Evolutionary conservation across 1,140 invertebrate genomes (phyloP), one percentile per base, ranked within the genome.

Genomic region (Drosophila guanche): DNA sequence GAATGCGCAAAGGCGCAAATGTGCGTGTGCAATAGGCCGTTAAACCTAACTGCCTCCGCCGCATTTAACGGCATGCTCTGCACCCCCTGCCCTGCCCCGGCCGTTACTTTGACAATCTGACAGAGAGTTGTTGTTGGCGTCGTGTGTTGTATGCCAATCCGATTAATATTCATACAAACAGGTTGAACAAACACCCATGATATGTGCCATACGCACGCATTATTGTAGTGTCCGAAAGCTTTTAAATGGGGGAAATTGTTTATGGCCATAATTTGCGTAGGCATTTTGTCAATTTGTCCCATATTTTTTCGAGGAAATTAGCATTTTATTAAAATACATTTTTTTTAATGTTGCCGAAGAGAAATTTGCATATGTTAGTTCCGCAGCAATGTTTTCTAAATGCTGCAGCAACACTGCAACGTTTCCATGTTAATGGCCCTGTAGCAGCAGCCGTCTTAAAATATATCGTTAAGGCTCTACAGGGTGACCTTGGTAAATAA

Each of bases 11-110:
- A 88, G 83, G 83, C 74, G 81, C 65, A 54, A 85, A 85, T 81
- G 63, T 85, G 81, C 81, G 81, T 85, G 63, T 75, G 83, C 65
- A 66, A 69, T 69, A 79, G 60, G 58, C 61, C 59, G 47, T 80
- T 69, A 70, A 76, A 67, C 67, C 25, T 27, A 27, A 37, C 33
- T 37, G 33, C 33, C 33, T 37, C 33, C 33, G 33, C 33, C 33
- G 12, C 33, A 37, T 10, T 37, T 37, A 12, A 37, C 33, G 10
- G 33, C 27, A 7, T 2, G 2, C 27, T 7, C 27, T 29, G 27
- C 16, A 47, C 41, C 62, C 33, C 61, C 55, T 33, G 51, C 22
- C 50, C 16, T 20, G 40, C 71, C 27, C 45, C 51, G 25, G 55
- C 56, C 48, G 50, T 77, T 69, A 74, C 25, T 63, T 62, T 76